phyloP scores from a whole-genome alignment of 2,888 invertebrate species.

The Cerceris ruficornis region DNA sequence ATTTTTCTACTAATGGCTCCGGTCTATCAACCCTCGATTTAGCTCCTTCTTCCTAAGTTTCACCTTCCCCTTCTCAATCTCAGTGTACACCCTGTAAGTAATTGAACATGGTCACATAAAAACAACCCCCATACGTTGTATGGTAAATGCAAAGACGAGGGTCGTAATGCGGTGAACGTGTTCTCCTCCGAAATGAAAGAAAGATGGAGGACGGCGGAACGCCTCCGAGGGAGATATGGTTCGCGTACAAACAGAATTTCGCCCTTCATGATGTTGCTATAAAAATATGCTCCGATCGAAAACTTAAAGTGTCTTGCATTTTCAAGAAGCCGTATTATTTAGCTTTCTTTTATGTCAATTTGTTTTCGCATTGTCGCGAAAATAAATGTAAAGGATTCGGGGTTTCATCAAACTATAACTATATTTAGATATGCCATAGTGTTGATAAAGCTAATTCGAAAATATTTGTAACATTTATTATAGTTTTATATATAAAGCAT shows the following conservation, averaged over 20 bases:
- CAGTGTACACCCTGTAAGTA: slow-evolving; percentile 57
- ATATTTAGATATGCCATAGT: too few species aligned
- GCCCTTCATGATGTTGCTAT: neutral
- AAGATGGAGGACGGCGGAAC: slow-evolving; percentile 65
- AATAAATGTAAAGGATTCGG: too few species aligned
- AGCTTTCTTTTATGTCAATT: too few species aligned
- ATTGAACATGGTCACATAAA: slow-evolving; percentile 67
- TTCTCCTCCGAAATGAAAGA: slow-evolving; percentile 56
- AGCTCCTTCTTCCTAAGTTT: slow-evolving; percentile 47
- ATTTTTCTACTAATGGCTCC: slow-evolving; percentile 81
- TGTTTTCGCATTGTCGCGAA: too few species aligned
- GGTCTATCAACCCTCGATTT: slow-evolving; percentile 65
- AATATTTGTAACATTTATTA: too few species aligned
- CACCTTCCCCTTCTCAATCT: slow-evolving; percentile 48
- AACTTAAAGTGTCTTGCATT: neutral
- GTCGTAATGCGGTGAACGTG: slow-evolving; percentile 51
- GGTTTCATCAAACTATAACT: too few species aligned
- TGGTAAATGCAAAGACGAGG: slow-evolving; percentile 31
- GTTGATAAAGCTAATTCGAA: too few species aligned
- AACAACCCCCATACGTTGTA: slow-evolving; percentile 46
- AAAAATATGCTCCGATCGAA: neutral
- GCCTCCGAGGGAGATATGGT: slow-evolving; percentile 57
- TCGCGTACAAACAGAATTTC: slow-evolving; percentile 7
- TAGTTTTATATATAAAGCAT: too few species aligned
- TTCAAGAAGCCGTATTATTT: too few species aligned